A percentile compares a stretch with the other conserved stretches of the same genome.
phyloP scores from a whole-genome alignment of 2,113 vertebrate species.

The Lontra canadensis region DNA sequence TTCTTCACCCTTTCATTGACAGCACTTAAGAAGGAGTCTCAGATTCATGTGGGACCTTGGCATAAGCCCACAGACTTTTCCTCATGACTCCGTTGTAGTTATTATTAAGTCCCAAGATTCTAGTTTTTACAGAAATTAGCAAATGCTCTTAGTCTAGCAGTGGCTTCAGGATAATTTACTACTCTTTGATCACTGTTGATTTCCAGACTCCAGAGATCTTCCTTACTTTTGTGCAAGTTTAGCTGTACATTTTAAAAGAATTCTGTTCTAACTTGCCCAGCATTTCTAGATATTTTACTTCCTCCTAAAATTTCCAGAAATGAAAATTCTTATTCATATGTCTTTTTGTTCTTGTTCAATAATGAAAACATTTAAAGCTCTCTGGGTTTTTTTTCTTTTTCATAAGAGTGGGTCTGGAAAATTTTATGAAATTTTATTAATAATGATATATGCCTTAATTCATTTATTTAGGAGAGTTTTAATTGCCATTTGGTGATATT shows the following conservation, averaged over 20 bases:
- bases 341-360: slow-evolving; percentile 2
- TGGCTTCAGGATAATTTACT: background rate
- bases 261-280: background rate
- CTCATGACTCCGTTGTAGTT: background rate
- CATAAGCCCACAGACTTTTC: background rate
- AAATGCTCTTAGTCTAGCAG: background rate
- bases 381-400: background rate
- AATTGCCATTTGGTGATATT: background rate
- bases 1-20: background rate
- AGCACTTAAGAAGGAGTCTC: background rate
- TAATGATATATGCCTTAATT: background rate
- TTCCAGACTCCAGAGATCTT: background rate
- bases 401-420: background rate
- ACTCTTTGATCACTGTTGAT: background rate
- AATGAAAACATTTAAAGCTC: slow-evolving; percentile 27
- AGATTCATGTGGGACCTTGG: background rate
- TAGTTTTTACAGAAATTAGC: background rate
- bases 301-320: background rate
- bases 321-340: slow-evolving; percentile 16
- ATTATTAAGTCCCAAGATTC: background rate
- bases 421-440: background rate
- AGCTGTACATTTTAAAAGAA: background rate
- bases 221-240: background rate
- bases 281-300: background rate
- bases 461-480: slow-evolving; percentile 32